phyloP scores from a whole-genome alignment of 2,888 invertebrate species.

The Tinea pellionella region DNA sequence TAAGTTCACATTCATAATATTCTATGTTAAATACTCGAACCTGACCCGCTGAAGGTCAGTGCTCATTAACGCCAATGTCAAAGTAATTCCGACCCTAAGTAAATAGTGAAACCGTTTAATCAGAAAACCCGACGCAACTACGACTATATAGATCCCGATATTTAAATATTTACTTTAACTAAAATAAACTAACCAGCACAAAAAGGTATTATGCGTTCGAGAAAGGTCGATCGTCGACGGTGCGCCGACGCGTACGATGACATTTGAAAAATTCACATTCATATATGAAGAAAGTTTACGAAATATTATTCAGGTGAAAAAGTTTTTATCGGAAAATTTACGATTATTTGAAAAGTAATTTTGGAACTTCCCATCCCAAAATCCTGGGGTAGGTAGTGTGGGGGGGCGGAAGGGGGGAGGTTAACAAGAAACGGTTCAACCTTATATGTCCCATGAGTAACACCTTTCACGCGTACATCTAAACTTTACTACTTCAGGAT shows the following conservation, averaged over 20 bases:
- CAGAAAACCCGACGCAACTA: not conserved
- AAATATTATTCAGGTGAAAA: conserved; percentile 29
- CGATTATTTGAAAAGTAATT: conserved; percentile 41
- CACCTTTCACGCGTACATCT: conserved; percentile 19
- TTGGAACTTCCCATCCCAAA: conserved; percentile 20
- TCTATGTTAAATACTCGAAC: too few species aligned
- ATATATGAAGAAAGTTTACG: conserved; percentile 11
- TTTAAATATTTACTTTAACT: too few species aligned
- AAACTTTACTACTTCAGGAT: conserved; percentile 3
- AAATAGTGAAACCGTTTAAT: not conserved
- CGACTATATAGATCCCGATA: too few species aligned
- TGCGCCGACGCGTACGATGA: not conserved
- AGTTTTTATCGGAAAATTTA: conserved; percentile 33
- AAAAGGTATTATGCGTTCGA: too few species aligned
- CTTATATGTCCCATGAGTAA: conserved; percentile 19
- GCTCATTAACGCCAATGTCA: too few species aligned
- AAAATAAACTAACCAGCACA: too few species aligned
- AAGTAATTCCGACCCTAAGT: too few species aligned
- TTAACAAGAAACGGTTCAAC: conserved; percentile 22
- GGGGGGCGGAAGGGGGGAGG: conserved; percentile 13
- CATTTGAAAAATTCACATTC: conserved; percentile 6
- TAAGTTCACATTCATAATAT: too few species aligned
- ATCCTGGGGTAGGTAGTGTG: not conserved
- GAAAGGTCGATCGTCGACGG: too few species aligned
- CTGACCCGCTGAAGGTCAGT: too few species aligned